phyloP scores from a whole-genome alignment of 1,140 invertebrate genomes.

The Cyclina sinensis region DNA sequence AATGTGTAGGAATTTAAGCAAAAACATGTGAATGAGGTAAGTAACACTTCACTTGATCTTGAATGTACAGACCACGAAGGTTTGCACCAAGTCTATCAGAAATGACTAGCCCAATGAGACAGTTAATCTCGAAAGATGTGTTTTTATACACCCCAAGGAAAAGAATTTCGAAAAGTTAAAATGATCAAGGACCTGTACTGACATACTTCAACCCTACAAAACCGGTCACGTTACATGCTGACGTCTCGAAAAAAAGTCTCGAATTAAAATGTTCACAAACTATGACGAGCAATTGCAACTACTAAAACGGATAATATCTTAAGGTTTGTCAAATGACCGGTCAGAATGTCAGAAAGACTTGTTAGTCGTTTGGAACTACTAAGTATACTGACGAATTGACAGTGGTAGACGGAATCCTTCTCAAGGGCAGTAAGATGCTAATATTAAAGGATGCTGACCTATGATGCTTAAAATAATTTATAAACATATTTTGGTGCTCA shows the following conservation, averaged over 20 bases:
- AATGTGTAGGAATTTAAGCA: no score
- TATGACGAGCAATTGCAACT: not conserved
- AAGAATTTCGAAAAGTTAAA: not conserved
- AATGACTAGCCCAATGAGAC: slow-evolving; percentile 14
- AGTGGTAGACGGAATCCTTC: not conserved
- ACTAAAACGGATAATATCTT: not conserved
- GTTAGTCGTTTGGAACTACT: slow-evolving; percentile 3
- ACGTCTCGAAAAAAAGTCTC: slow-evolving; percentile 58
- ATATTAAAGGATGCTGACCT: not conserved
- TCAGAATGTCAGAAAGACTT: not conserved
- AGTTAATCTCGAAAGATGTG: not conserved
- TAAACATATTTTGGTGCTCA: not conserved
- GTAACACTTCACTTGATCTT: no score
- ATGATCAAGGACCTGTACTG: not conserved
- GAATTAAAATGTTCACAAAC: slow-evolving; percentile 69
- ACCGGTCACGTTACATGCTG: not conserved
- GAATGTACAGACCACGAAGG: no score
- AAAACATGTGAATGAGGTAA: no score
- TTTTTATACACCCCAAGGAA: not conserved
- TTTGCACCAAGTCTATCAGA: slow-evolving; percentile 30
- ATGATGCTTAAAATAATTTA: not conserved
- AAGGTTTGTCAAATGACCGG: not conserved
- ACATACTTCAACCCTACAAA: slow-evolving; percentile 20
- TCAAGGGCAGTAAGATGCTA: not conserved
- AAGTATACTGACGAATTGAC: slow-evolving; percentile 18